phyloP scores from a whole-genome alignment of 2,888 invertebrate genomes.

The Fabriciana adippe region DNA sequence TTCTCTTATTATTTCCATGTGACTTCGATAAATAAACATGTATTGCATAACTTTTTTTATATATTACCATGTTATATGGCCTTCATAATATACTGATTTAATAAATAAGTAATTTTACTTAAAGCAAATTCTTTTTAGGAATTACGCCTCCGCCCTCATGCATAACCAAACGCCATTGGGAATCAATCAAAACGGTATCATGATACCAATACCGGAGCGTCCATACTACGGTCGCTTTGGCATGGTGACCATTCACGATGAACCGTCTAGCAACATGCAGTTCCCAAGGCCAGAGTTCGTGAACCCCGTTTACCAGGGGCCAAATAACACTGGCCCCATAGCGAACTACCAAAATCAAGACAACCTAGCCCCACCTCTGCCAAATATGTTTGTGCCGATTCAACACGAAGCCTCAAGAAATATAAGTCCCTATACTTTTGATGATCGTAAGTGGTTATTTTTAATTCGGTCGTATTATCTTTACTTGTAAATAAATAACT shows the following conservation, averaged over 20 bases:
- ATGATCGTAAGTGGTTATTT: conserved; percentile 48
- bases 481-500: too few species aligned
- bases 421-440: conserved; percentile 48
- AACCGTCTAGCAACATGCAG: conserved; percentile 43
- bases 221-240: conserved; percentile 47
- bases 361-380: conserved; percentile 36
- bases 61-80: too few species aligned
- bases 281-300: conserved; percentile 45
- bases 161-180: conserved; percentile 45
- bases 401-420: conserved; percentile 46
- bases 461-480: neutral
- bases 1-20: too few species aligned
- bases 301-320: conserved; percentile 39
- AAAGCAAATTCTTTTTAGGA: conserved; percentile 36
- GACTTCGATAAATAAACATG: too few species aligned
- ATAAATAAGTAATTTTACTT: neutral
- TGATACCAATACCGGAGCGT: conserved; percentile 48
- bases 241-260: conserved; percentile 45
- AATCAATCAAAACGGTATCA: conserved; percentile 48
- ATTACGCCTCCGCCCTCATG: conserved; percentile 43
- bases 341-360: conserved; percentile 39
- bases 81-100: neutral
- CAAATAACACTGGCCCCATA: conserved; percentile 29
- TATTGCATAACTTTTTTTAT: too few species aligned
- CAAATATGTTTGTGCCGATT: conserved; percentile 47